Base-by-base conservation (phyloP, 2,797 vertebrate species). In the Choloepus didactylus region DNA sequence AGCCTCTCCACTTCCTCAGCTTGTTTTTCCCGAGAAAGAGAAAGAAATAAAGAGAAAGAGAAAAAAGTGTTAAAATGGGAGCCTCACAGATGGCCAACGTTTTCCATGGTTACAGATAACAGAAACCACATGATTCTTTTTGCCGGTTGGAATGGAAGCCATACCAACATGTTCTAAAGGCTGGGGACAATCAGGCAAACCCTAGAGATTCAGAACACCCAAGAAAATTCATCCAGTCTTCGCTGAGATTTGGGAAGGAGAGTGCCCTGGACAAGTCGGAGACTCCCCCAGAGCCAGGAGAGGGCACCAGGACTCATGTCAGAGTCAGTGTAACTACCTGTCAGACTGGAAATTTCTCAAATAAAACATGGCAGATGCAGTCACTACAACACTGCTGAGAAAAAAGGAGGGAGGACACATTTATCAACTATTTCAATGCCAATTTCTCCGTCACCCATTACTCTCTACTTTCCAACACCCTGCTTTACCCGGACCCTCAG, bases 1-100 rank as follows among this genome's bases (percentile, higher is more conserved):
- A 99, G 99, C 95, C 99, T 99, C 98, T 99, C 99, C 96, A 99
- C 99, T 98, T 99, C 99, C 98, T 99, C 99, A 93, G 99, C 99
- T 99, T 98, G 56, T 93, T 98, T 98, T 97, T 76, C 95, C 90
- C 64, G 56, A 98, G 23, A 70, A 97, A 3, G 94, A 67, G 66
- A 86, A 92, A 94, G 87, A 59, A 87, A 96, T 27, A 89, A 76
- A 95, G 79, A 89, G 87, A 70, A 87, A 96, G 90, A 89, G 91
- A 87, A 93, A 95, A 97, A 98, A 98, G 97, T 96, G 98, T 98
- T 98, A 98, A 98, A 98, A 95, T 29, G 35, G 96, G 92, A 96
- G 94, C 44, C 31, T 97, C 79, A 90, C 82, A 98, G 88, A 98
- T 96, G 95, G 96, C 54, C 54, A 67, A 73, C 6, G 2, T 96